phyloP scores from a whole-genome alignment of 2,113 vertebrate species.

The Chinchilla lanigera region DNA sequence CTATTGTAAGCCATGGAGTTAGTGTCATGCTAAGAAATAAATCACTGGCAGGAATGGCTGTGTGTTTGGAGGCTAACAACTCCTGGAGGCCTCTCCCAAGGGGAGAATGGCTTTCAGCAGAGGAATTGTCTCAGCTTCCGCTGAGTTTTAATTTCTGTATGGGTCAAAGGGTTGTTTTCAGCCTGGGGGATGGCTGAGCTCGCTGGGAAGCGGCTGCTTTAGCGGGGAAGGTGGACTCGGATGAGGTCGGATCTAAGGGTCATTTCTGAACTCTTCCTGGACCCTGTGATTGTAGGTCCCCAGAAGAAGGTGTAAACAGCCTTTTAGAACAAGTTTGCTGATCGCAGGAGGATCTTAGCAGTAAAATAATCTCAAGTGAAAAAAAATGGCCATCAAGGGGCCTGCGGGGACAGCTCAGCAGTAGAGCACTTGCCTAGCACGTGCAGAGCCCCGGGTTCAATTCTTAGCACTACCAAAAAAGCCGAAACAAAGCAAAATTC shows the following conservation, averaged over 20 bases:
- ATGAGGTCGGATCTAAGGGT: neutral
- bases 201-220: neutral
- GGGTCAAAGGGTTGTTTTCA: conserved; percentile 54
- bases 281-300: neutral
- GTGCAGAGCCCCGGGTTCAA: neutral
- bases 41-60: conserved; percentile 64
- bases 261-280: neutral
- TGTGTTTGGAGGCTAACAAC: neutral
- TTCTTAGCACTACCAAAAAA: neutral
- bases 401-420: neutral
- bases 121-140: conserved; percentile 64
- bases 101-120: conserved; percentile 24
- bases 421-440: neutral
- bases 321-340: neutral
- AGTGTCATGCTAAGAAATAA: conserved; percentile 59
- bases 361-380: conserved; percentile 24
- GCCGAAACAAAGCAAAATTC: neutral
- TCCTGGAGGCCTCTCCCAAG: neutral
- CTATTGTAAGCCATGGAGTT: conserved; percentile 54
- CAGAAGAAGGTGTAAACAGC: neutral
- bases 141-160: conserved; percentile 37
- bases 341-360: neutral
- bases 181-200: neutral
- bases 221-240: neutral
- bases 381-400: neutral